These are phyloP conservation scores for Adelognathus sp. DNA, from an alignment of 2,888 invertebrate species.

Conservation along the genomic window DNA sequence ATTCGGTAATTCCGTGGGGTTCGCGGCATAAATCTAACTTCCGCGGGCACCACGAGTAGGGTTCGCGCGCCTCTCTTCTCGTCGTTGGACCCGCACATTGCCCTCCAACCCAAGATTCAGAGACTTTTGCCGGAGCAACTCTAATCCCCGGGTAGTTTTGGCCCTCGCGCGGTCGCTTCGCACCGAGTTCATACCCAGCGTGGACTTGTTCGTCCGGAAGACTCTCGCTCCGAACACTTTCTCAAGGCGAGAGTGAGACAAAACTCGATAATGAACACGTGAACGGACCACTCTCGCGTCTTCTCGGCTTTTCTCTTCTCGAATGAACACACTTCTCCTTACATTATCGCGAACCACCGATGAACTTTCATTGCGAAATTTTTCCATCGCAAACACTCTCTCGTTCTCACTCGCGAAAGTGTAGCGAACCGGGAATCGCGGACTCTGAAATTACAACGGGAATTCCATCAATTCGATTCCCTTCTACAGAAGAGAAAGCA, in stretches of 20 bases:
- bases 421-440: conserved; percentile 40
- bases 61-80: conserved; percentile 31
- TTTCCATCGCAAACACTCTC: not conserved
- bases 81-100: conserved; percentile 26
- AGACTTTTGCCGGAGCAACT: conserved; percentile 77
- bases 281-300: conserved; percentile 8
- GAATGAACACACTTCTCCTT: not conserved
- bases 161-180: conserved; percentile 34
- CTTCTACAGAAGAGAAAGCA: not conserved
- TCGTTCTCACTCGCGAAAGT: conserved; percentile 21
- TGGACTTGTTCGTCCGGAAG: conserved; percentile 58
- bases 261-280: conserved; percentile 59
- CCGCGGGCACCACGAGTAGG: conserved; percentile 70
- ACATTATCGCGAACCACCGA: not conserved
- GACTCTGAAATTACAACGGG: not conserved
- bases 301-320: not conserved
- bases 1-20: conserved; percentile 78
- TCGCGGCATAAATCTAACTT: conserved; percentile 78
- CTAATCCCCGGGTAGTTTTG: conserved; percentile 72
- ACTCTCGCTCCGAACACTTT: conserved; percentile 50
- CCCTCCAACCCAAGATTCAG: conserved; percentile 74
- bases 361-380: not conserved
- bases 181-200: conserved; percentile 33
- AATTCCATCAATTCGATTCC: conserved; percentile 16
- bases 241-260: not conserved